Evolutionary conservation across 2,888 invertebrate species (phyloP), one percentile per base, ranked within the genome.

Genomic region (Carabus problematicus): DNA sequence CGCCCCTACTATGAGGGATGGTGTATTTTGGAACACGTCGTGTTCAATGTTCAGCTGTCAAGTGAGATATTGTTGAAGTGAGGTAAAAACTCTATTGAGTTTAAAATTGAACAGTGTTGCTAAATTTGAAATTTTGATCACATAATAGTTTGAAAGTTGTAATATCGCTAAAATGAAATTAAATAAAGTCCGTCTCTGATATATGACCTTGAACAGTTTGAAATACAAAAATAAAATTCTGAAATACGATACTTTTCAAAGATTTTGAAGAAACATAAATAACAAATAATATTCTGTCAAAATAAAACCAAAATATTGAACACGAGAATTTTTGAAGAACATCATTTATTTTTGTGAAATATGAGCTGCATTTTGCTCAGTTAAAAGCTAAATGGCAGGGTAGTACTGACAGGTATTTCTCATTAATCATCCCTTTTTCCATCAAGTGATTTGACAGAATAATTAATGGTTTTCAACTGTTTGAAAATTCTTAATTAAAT

Each of bases 401-500:
- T 29, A 3, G 29, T 29, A 14, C 45, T 47, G 7, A 19, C 9
- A 61, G 39, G 45, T 19, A 45, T 29, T 47, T 18, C 29, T 45
- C 61, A 61, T 61, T 61, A 42, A 61, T 47, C 47, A 61, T 58
- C 39, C 47, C 18, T 14, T 42, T 42, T 42, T 8, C 42, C 42
- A 8, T 42, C 8, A 42, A 42, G 9, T 9, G 42, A 45, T 45
- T 45, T 18, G 47, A 61, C 18, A 61, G 1, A n/a, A 58, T 45
- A 47, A 61, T 47, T 60, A 60, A 60, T 60, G 45, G 12, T 16
- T 43, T 29, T 16, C 14, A 42, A n/a, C 18, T 45, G 12, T 41
- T 14, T 18, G 60, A n/a, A 14, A 60, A 29, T 29, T 29, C 29
- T 29, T 2, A 3, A 6, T 29, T 29, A 29, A 3, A 29, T 29